Conservation (phyloP, 92 coral and sea anemone genomes). For the Phenganax stokvisi region DNA sequence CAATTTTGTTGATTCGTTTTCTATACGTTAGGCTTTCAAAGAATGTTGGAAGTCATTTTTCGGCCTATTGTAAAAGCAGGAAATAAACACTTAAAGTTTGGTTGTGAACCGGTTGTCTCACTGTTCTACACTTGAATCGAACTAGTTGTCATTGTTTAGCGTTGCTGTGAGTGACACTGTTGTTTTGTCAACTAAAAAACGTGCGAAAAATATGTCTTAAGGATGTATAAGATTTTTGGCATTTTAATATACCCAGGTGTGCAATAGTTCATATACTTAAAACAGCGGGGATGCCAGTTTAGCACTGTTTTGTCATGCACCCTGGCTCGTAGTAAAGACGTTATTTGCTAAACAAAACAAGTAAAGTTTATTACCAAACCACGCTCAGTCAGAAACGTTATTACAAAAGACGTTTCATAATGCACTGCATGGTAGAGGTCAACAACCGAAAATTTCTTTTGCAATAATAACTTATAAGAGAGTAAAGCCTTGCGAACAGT, state of each 20-base stretch:
- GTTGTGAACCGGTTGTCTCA: background rate
- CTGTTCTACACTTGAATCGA: background rate
- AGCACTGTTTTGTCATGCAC: background rate
- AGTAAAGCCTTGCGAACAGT: background rate
- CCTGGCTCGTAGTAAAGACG: conserved; percentile 9
- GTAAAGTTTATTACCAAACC: too few species aligned
- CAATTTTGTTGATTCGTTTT: background rate
- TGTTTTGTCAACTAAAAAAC: background rate
- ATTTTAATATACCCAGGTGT: background rate
- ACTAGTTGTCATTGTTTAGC: background rate
- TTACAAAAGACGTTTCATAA: background rate
- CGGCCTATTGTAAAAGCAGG: background rate
- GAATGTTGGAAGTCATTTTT: background rate
- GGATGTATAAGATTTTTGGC: background rate
- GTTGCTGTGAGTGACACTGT: conserved; percentile 17
- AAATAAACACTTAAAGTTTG: conserved; percentile 1
- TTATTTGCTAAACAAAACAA: conserved; percentile 22
- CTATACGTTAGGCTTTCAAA: conserved; percentile 4
- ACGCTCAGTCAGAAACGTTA: too few species aligned
- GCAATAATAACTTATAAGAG: background rate
- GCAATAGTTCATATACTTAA: background rate
- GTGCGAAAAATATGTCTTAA: background rate
- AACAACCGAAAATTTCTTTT: background rate
- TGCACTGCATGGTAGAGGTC: too few species aligned
- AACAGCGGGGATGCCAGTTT: background rate